phyloP scores from a whole-genome alignment of 2,113 vertebrate species.

The Myotis yumanensis region DNA sequence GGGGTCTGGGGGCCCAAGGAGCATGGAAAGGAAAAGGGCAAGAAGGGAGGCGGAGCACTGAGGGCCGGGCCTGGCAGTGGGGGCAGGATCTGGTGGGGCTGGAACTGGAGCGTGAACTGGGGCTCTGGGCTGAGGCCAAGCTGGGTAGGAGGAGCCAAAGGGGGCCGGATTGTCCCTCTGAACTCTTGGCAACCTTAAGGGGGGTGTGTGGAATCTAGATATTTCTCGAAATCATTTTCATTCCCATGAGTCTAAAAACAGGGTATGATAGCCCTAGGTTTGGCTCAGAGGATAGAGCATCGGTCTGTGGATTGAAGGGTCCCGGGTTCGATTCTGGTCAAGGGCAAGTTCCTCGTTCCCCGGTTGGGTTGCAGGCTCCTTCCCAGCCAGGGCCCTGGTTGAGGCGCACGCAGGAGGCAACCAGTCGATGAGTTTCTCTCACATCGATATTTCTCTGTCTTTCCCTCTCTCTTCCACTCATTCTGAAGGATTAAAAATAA shows the following conservation, averaged over 20 bases:
- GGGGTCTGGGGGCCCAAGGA: neutral
- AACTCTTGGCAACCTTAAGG: neutral
- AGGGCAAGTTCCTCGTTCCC: no score
- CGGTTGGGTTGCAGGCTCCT: no score
- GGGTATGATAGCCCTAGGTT: neutral
- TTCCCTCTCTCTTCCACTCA: no score
- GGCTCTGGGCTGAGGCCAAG: neutral
- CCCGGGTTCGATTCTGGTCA: no score
- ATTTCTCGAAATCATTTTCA: constrained; percentile 29
- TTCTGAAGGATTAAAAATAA: no score
- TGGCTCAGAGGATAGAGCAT: no score
- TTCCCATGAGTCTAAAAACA: neutral
- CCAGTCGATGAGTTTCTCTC: no score
- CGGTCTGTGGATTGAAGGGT: no score
- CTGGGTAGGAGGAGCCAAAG: neutral
- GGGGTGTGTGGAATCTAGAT: neutral
- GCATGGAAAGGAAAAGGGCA: neutral
- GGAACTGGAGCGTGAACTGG: neutral
- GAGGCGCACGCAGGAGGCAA: no score
- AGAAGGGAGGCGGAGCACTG: neutral
- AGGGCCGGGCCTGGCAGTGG: neutral
- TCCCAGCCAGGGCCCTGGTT: no score
- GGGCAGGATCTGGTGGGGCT: neutral
- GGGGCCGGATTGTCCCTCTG: neutral
- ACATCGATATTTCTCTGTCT: no score